These are phyloP conservation scores for Zaprionus davidi DNA, from an alignment of 1,140 invertebrate genomes.

Conservation along the genomic window DNA sequence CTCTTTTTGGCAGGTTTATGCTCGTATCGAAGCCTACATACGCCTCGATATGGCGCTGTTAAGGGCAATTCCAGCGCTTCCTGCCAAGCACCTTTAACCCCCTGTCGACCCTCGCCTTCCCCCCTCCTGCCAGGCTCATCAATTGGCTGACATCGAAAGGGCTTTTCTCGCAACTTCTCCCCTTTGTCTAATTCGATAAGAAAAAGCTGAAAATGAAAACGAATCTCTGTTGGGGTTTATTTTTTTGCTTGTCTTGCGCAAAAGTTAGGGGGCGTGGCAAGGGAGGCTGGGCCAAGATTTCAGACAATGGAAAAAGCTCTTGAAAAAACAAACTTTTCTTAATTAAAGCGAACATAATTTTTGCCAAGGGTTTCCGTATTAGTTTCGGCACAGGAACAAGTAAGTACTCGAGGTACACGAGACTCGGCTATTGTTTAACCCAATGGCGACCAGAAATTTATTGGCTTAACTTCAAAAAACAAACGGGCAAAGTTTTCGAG, in stretches of 20 bases:
- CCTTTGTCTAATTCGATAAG: slow-evolving; percentile 78
- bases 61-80: slow-evolving; percentile 60
- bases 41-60: slow-evolving; percentile 27
- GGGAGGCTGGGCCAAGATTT: slow-evolving; percentile 23
- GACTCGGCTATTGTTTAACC: slow-evolving; percentile 61
- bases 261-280: slow-evolving; percentile 34
- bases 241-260: slow-evolving; percentile 32
- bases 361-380: slow-evolving; percentile 51
- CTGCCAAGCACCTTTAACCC: slow-evolving; percentile 69
- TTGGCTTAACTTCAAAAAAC: slow-evolving; percentile 66
- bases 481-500: slow-evolving; percentile 57
- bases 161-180: slow-evolving; percentile 52
- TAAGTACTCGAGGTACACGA: neutral
- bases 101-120: neutral
- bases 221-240: slow-evolving; percentile 22
- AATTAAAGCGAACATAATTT: slow-evolving; percentile 66
- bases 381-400: slow-evolving; percentile 1
- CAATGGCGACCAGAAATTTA: slow-evolving; percentile 59
- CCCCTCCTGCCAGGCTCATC: slow-evolving; percentile 1
- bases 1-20: slow-evolving; percentile 67
- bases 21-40: slow-evolving; percentile 54
- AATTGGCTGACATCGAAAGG: slow-evolving; percentile 32
- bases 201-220: slow-evolving; percentile 34
- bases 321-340: slow-evolving; percentile 60
- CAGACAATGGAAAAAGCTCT: slow-evolving; percentile 15